Evolutionary conservation across 2,113 vertebrate genomes (phyloP).

Genomic region (Podarcis raffonei): DNA sequence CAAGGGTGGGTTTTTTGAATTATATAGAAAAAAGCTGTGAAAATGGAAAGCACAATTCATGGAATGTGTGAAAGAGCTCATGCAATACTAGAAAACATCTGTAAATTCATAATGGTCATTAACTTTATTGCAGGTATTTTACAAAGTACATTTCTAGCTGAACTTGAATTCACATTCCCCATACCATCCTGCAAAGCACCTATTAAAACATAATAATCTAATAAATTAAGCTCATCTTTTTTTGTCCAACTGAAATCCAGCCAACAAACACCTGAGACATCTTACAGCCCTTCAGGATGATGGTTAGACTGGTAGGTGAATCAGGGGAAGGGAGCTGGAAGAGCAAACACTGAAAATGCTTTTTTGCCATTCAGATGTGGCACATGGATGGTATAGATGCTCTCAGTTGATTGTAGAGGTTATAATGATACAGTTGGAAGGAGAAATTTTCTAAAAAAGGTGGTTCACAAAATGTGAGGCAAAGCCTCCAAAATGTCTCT

Average conservation of each 20-base stretch:
- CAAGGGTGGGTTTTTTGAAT: neutral
- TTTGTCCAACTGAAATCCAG: neutral
- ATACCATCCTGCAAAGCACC: neutral
- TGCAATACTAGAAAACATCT: neutral
- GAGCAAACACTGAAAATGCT: neutral
- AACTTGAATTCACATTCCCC: neutral
- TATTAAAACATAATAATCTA: too few relatives aligned
- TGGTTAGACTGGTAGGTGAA: neutral
- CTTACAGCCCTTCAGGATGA: neutral
- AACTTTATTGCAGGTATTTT: neutral
- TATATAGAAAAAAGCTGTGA: neutral
- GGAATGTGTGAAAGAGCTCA: neutral
- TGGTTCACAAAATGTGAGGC: neutral
- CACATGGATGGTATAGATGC: neutral
- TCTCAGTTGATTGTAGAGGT: conserved; percentile 18
- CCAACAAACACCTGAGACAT: neutral
- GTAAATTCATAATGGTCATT: neutral
- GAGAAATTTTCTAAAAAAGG: neutral
- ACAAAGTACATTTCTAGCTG: neutral
- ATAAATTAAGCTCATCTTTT: neutral
- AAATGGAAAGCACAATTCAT: neutral
- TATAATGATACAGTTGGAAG: neutral
- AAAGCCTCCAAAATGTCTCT: conserved; percentile 5
- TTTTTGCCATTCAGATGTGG: neutral
- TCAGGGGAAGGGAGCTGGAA: neutral